Evolutionary conservation across 2,113 vertebrate species (phyloP), one percentile per base, ranked within the genome.

Genomic region (Geococcyx californianus): DNA sequence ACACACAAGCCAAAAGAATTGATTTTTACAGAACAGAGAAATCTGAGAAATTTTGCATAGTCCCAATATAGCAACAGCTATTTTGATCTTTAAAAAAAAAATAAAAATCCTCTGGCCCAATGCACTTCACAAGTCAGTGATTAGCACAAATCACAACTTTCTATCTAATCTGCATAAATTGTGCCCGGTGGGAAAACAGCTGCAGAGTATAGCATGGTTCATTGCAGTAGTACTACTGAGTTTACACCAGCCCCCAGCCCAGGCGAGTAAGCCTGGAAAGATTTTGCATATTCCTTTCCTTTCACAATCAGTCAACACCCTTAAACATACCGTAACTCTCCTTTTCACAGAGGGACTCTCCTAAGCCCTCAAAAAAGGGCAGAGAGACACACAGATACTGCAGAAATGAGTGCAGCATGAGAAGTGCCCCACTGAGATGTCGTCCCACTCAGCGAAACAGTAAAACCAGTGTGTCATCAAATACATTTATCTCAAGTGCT

Each of bases 1-100:
- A 74, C 38, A 79, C 54, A 51, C 1, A 5, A 83, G 49, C 60
- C 60, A 89, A 49, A 33, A 36, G 49, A 93, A 93, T 58, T 85
- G 58, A 66, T 89, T 95, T 87, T 84, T 79, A 78, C 66, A 73
- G 87, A 90, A 64, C 66, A 85, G 77, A 68, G 84, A 92, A 81
- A 84, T 66, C 42, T 70, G 86, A 90, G 63, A 84, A 94, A 89
- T 87, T 82, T 93, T 91, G 73, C 47, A 59, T 31, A 76, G 24
- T 23, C 84, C 26, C 60, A 95, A 79, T 66, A 94, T 42, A 95
- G 81, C 55, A 67, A 66, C 58, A 85, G 56, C n/a, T 84, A 91
- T 84, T 93, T 91, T 84, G 69, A 87, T 47, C 49, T 51, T 29
- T 16, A 16, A 2, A 23, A 29, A 58, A 26, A 25, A 31, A 63